These are phyloP conservation scores for Arge pagana DNA, from an alignment of 2,888 invertebrate genomes.

Conservation along the genomic window DNA sequence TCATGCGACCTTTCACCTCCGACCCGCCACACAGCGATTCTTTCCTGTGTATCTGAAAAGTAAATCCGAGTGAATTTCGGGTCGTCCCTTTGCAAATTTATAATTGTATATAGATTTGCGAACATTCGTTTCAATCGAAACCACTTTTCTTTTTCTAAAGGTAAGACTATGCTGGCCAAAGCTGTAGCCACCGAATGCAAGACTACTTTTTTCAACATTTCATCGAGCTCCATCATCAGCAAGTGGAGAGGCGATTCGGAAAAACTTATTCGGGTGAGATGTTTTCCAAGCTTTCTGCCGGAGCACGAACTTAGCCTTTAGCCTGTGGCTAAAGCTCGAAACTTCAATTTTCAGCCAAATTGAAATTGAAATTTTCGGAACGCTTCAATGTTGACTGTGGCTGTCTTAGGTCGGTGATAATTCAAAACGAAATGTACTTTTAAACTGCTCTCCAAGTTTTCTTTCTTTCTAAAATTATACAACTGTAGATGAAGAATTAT, in stretches of 20 bases:
- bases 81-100: not conserved
- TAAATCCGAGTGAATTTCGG: constrained; percentile 11
- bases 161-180: constrained; percentile 89
- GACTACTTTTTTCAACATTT: constrained; percentile 87
- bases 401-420: too few relatives aligned
- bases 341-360: too few relatives aligned
- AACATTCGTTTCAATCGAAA: too few relatives aligned
- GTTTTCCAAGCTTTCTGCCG: too few relatives aligned
- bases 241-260: constrained; percentile 98
- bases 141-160: constrained; percentile 48
- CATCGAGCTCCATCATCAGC: constrained; percentile 86
- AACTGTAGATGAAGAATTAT: too few relatives aligned
- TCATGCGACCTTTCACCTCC: constrained; percentile 12
- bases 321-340: too few relatives aligned
- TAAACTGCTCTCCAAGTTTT: too few relatives aligned
- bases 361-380: too few relatives aligned
- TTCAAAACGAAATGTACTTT: too few relatives aligned
- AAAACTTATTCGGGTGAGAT: constrained; percentile 82
- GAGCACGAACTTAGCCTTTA: too few relatives aligned
- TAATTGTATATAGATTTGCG: not conserved
- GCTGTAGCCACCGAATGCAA: constrained; percentile 83
- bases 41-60: not conserved
- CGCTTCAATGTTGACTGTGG: too few relatives aligned
- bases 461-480: too few relatives aligned
- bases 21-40: not conserved